Percentiles rank a stretch among this genome's conserved stretches.
Evolutionary conservation across 2,113 vertebrate genomes (phyloP).

Genomic region (Carassius gibelio): DNA sequence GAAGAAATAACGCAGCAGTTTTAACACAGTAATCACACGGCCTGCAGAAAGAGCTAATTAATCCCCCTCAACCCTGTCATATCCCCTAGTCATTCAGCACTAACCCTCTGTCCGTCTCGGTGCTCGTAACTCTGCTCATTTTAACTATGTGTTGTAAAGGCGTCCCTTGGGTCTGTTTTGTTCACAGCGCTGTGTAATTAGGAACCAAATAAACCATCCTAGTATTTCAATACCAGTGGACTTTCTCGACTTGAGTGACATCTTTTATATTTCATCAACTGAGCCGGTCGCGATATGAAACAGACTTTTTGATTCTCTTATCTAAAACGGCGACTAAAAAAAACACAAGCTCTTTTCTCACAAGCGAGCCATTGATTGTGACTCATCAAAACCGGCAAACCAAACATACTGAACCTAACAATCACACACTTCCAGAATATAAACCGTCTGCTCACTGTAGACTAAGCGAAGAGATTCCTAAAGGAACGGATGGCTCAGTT

Average conservation of each 20-base stretch:
- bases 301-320: slow-evolving; percentile 2
- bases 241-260: neutral
- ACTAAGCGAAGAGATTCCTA: slow-evolving; percentile 7
- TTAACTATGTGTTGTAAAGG: neutral
- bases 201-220: slow-evolving; percentile 14
- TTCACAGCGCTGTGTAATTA: neutral
- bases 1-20: neutral
- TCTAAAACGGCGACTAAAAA: neutral
- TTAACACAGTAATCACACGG: neutral
- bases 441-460: slow-evolving; percentile 23
- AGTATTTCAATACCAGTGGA: neutral
- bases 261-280: slow-evolving; percentile 30
- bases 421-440: slow-evolving; percentile 9
- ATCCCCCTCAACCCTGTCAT: neutral
- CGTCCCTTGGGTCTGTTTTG: neutral
- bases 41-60: neutral
- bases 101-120: neutral
- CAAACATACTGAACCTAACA: neutral
- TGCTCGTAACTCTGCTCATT: neutral
- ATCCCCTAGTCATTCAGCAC: neutral
- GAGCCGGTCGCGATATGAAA: neutral
- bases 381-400: neutral
- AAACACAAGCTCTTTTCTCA: too few relatives aligned
- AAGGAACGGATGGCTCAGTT: slow-evolving; percentile 20
- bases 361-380: neutral